phyloP scores from a whole-genome alignment of 2,797 vertebrate species.

The Rhabdomys pumilio region DNA sequence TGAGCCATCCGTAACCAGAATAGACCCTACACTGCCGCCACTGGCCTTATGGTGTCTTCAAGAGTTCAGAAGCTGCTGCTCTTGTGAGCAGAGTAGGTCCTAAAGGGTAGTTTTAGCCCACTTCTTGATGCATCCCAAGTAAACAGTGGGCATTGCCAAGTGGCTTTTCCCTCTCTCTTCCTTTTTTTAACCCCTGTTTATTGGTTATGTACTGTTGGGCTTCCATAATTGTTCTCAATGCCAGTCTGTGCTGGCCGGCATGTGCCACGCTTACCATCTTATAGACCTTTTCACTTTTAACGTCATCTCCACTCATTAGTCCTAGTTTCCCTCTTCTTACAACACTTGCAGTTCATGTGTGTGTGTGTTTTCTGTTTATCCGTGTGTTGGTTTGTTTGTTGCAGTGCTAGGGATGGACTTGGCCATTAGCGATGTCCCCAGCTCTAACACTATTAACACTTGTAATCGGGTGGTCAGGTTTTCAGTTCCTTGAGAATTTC shows the following conservation, averaged over 20 bases:
- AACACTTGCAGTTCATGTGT: too few relatives aligned
- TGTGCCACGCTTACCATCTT: neutral
- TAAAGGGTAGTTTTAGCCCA: neutral
- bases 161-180: neutral
- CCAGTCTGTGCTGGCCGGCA: neutral
- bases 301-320: neutral
- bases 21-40: neutral
- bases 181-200: neutral
- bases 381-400: neutral
- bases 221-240: neutral
- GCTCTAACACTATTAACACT: neutral
- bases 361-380: neutral
- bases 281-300: conserved; percentile 28
- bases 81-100: neutral
- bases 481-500: neutral
- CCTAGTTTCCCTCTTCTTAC: conserved; percentile 29
- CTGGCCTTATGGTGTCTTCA: neutral
- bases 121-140: neutral
- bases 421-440: neutral
- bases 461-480: neutral
- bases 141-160: neutral
- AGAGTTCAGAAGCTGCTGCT: neutral
- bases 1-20: neutral
- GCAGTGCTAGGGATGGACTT: neutral
- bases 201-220: neutral